phyloP scores from a whole-genome alignment of 2,888 invertebrate species.

The Bhutanitis thaidina region DNA sequence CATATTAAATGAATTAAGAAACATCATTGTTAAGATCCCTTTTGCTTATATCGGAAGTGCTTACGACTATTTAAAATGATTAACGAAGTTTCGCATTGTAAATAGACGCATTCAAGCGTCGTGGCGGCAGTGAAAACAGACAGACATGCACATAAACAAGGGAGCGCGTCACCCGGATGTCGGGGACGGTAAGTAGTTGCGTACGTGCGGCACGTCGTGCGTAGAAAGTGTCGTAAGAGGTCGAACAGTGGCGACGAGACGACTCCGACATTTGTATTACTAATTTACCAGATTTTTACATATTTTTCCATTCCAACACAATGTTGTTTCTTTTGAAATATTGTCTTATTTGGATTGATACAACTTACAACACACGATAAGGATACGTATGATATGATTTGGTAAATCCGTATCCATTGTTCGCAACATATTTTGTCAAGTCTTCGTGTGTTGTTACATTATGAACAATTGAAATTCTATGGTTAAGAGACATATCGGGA shows the following conservation, averaged over 20 bases:
- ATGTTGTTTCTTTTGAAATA: too few species aligned
- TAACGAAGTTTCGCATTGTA: slow-evolving; percentile 20
- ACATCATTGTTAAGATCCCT: not conserved
- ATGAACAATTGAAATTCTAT: too few species aligned
- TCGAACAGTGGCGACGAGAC: slow-evolving; percentile 20
- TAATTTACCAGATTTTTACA: not conserved
- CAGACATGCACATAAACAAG: slow-evolving; percentile 34
- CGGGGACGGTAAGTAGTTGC: slow-evolving; percentile 38
- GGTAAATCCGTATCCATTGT: too few species aligned
- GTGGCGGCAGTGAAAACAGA: slow-evolving; percentile 32
- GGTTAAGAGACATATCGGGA: too few species aligned
- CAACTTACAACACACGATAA: too few species aligned
- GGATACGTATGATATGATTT: too few species aligned
- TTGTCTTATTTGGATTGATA: too few species aligned
- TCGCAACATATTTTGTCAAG: too few species aligned
- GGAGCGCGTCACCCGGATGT: slow-evolving; percentile 38
- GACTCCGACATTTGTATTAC: slow-evolving; percentile 17
- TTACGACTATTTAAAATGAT: slow-evolving; percentile 1
- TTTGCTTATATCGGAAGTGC: not conserved
- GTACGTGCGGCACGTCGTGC: slow-evolving; percentile 46
- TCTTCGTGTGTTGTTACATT: too few species aligned
- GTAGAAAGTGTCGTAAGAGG: slow-evolving; percentile 49
- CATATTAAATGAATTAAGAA: too few species aligned
- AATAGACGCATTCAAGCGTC: slow-evolving; percentile 23
- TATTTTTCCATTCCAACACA: too few species aligned